Percentiles rank a stretch among this genome's conserved stretches.
Evolutionary conservation across 2,113 vertebrate genomes (phyloP).

Genomic region (Mola mola): DNA sequence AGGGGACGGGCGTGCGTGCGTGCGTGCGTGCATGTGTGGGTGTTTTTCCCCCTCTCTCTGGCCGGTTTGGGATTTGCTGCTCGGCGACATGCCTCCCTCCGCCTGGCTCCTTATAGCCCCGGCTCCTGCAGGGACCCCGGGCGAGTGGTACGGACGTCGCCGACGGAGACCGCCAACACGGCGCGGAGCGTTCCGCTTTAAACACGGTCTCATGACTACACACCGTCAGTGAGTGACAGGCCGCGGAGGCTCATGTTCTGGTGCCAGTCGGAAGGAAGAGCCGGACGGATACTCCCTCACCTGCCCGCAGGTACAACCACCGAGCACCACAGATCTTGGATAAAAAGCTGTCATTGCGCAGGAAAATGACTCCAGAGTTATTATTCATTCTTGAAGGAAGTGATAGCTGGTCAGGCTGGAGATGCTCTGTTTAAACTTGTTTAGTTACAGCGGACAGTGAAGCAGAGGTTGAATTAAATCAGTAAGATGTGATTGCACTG

Average conservation of each 20-base stretch:
- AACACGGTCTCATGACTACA: conserved; percentile 87
- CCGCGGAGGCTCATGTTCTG: conserved; percentile 38
- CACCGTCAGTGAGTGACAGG: conserved; percentile 25
- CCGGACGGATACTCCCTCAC: conserved; percentile 47
- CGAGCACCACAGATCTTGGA: not conserved
- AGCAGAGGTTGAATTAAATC: no score
- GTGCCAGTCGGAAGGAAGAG: conserved; percentile 10
- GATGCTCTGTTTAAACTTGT: no score
- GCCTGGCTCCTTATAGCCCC: conserved; percentile 87
- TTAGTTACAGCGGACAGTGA: no score
- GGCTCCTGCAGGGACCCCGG: conserved; percentile 86
- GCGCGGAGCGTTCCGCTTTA: conserved; percentile 81
- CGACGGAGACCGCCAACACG: conserved; percentile 85
- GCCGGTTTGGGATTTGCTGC: conserved; percentile 85
- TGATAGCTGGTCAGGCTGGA: no score
- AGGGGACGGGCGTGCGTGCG: not conserved
- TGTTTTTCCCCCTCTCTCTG: conserved; percentile 34
- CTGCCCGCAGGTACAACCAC: conserved; percentile 54
- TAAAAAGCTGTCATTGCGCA: no score
- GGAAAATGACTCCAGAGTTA: no score
- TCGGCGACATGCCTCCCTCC: conserved; percentile 83
- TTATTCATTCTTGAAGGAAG: no score
- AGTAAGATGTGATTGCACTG: no score
- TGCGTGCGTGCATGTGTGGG: conserved; percentile 7
- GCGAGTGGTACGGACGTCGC: conserved; percentile 94